phyloP scores from a whole-genome alignment of 2,113 vertebrate genomes.

The Taurulus bubalis region DNA sequence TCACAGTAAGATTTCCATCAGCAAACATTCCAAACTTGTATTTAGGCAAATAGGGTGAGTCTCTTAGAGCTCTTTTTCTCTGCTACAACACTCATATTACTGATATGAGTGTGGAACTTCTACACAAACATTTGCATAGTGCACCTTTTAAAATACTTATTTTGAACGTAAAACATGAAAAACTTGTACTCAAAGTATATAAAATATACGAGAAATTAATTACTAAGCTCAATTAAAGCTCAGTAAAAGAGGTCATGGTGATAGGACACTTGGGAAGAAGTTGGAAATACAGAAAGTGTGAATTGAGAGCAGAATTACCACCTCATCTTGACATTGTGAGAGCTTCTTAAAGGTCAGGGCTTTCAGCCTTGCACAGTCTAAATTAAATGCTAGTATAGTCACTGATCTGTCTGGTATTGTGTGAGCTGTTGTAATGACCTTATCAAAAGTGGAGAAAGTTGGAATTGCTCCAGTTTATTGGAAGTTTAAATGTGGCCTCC shows the following conservation, averaged over 20 bases:
- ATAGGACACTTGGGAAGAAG: conserved; percentile 39
- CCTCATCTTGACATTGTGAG: conserved; percentile 40
- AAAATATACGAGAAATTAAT: conserved; percentile 35
- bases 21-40: background rate
- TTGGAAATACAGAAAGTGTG: conserved; percentile 40
- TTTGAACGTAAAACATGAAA: background rate
- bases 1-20: background rate
- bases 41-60: conserved; percentile 6
- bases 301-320: conserved; percentile 59
- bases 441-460: conserved; percentile 68
- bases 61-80: background rate
- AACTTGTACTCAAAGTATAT: background rate
- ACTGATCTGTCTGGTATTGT: conserved; percentile 51
- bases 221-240: conserved; percentile 29
- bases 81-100: background rate
- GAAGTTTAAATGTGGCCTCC: conserved; percentile 37
- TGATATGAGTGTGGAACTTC: background rate
- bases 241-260: conserved; percentile 8
- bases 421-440: conserved; percentile 68
- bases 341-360: conserved; percentile 71
- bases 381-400: conserved; percentile 63
- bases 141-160: background rate
- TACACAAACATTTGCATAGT: background rate
- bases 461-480: conserved; percentile 49
- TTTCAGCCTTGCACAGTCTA: conserved; percentile 61